Percentiles rank a stretch among this genome's conserved stretches.
phyloP scores from a whole-genome alignment of 1,140 invertebrate genomes.

The Tetragonula clypearis region DNA sequence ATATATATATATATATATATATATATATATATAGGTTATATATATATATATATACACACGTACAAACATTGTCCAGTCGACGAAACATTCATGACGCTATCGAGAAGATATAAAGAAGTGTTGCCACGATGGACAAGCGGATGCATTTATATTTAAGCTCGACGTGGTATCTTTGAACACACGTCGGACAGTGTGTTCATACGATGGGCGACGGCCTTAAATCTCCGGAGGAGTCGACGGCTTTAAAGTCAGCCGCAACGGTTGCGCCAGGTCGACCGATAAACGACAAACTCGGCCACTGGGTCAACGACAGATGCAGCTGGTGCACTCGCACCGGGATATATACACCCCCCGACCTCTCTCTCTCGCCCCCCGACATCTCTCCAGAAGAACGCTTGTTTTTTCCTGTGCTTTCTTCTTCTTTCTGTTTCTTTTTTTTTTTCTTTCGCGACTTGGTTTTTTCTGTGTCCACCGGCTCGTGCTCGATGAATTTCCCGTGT shows the following conservation, averaged over 20 bases:
- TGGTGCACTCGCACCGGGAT: slow-evolving; percentile 40
- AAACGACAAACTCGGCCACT: slow-evolving; percentile 71
- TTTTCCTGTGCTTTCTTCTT: not conserved
- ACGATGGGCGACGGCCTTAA: not conserved
- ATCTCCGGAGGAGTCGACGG: slow-evolving; percentile 40
- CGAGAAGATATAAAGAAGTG: not conserved
- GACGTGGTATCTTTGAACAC: not conserved
- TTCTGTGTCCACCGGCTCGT: not conserved
- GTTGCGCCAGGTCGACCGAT: slow-evolving; percentile 57
- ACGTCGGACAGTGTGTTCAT: not conserved
- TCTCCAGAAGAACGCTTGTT: not conserved
- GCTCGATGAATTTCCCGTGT: slow-evolving; percentile 2
- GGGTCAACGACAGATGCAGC: slow-evolving; percentile 70
- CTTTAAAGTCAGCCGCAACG: slow-evolving; percentile 62
- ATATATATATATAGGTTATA: too few species aligned
- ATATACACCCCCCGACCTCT: not conserved
- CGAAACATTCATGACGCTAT: not conserved
- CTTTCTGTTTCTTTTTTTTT: not conserved
- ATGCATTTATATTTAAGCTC: not conserved
- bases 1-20: too few species aligned
- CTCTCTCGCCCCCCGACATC: too few species aligned
- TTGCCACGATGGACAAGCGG: not conserved
- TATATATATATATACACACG: not conserved
- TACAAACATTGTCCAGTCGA: not conserved
- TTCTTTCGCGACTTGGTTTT: not conserved